Evolutionary conservation across 2,113 vertebrate species (phyloP).

Genomic region (Melanocharis versteri): DNA sequence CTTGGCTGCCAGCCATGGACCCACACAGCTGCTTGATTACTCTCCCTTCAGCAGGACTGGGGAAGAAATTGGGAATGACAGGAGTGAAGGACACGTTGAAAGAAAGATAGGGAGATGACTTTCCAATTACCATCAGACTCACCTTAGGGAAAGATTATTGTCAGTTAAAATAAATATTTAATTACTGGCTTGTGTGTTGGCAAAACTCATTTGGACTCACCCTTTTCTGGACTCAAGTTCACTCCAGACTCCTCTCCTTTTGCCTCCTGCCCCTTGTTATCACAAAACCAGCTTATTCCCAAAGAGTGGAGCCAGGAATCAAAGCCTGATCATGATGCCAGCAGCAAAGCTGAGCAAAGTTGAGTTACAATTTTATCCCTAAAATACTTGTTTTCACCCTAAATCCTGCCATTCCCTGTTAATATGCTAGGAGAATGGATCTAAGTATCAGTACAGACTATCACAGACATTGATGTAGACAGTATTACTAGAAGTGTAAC

Average conservation of each 20-base stretch:
- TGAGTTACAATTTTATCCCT: not conserved
- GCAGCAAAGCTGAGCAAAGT: not conserved
- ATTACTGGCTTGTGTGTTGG: not conserved
- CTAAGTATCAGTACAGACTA: not conserved
- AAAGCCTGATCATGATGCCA: not conserved
- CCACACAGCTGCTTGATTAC: not conserved
- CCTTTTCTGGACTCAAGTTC: not conserved
- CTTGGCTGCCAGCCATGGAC: not conserved
- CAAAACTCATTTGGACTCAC: not conserved
- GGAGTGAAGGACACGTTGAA: not conserved
- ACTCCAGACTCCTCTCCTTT: not conserved
- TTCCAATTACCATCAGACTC: not conserved
- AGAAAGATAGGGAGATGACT: not conserved
- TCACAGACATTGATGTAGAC: not conserved
- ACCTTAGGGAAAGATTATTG: not conserved
- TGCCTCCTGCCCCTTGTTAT: not conserved
- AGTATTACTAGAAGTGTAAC: not conserved
- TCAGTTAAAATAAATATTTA: not conserved
- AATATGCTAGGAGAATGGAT: not conserved
- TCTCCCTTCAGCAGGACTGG: not conserved
- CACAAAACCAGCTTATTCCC: not conserved
- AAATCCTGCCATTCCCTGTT: not conserved
- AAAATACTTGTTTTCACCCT: not conserved
- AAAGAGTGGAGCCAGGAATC: not conserved
- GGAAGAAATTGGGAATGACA: not conserved